These are phyloP conservation scores for Siniperca scherzeri DNA, from an alignment of 2,797 vertebrate genomes.

Conservation along the genomic window DNA sequence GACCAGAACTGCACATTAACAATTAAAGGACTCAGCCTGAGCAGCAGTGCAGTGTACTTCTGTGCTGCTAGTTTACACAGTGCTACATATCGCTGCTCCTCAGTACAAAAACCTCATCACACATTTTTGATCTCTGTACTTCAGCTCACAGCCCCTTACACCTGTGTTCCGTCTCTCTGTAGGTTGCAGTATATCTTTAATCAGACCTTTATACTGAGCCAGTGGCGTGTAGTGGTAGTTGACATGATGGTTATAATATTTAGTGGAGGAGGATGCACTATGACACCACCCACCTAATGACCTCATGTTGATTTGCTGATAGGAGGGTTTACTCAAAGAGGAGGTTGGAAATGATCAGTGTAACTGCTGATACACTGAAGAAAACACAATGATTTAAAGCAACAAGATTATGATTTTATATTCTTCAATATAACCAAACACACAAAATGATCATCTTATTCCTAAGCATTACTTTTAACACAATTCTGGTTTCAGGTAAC, in stretches of 20 bases:
- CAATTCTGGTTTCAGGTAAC: constrained; percentile 2
- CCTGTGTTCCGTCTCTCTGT: background rate
- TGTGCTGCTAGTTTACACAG: constrained; percentile 74
- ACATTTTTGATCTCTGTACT: background rate
- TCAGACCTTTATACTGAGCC: background rate
- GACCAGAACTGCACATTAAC: constrained; percentile 35
- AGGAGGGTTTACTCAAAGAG: background rate
- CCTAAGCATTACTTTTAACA: background rate
- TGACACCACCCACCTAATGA: background rate
- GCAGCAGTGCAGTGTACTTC: constrained; percentile 71
- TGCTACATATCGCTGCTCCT: constrained; percentile 14
- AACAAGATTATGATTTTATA: background rate
- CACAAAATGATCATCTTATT: constrained; percentile 6
- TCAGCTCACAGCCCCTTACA: background rate
- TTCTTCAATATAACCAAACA: background rate
- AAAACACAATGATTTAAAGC: background rate
- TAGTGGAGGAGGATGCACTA: background rate
- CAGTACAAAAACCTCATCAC: constrained; percentile 28
- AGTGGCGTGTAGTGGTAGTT: background rate
- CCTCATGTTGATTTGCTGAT: background rate
- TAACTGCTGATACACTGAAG: background rate
- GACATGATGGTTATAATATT: background rate
- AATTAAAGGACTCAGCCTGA: background rate
- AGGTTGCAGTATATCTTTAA: constrained; percentile 12
- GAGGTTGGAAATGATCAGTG: background rate